Base-by-base conservation (phyloP, 2,888 invertebrate species). In the Serrognathus titanus region DNA sequence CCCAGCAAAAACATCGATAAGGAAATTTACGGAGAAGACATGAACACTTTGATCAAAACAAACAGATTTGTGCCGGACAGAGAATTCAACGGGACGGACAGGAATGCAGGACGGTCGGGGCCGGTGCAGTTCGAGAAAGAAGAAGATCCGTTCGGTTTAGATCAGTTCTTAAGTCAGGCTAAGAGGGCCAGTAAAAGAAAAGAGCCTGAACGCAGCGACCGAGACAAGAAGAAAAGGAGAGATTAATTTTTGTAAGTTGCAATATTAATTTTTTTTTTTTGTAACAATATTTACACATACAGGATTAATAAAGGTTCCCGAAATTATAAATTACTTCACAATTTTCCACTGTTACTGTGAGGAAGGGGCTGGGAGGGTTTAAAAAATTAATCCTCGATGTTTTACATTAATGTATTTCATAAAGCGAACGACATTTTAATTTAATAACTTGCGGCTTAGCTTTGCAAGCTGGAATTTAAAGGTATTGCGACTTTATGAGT, bases 11-110 rank as follows among this genome's bases (percentile, higher is more conserved):
- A 94, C 74, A 81, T 92, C 0, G 97, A 98, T 73, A 89, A 87
- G 66, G 97, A 98, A 62, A 85, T 88, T 58, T 97, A 97, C 71
- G 94, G 92, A 0, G 90, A 89, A 66, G 97, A 98, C 73, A 76
- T 97, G 58, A 97, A 97, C 57, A 86, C 90, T 58, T 83, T 97
- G 53, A 90, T 92, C 41, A 93, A 91, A 71, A 94, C 92, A 0
- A 91, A 91, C 73, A 83, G 95, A 66, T 99, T 99, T 81, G 96
- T 98, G 13, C 97, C 98, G 0, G 97, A 98, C 78, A 96, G 97
- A 71, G 96, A 94, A 71, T 98, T 99, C 70, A 90, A 92, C 6
- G 98, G 98, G 1, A 92, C 94, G 0, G 93, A 94, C 71, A 82
- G 90, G 58, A 77, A 81, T 13, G 82, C 83, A 38, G 77, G 85